Percentiles rank a stretch among this genome's conserved stretches.
Evolutionary conservation across 2,113 vertebrate genomes (phyloP).

Genomic region (Gyps fulvus): DNA sequence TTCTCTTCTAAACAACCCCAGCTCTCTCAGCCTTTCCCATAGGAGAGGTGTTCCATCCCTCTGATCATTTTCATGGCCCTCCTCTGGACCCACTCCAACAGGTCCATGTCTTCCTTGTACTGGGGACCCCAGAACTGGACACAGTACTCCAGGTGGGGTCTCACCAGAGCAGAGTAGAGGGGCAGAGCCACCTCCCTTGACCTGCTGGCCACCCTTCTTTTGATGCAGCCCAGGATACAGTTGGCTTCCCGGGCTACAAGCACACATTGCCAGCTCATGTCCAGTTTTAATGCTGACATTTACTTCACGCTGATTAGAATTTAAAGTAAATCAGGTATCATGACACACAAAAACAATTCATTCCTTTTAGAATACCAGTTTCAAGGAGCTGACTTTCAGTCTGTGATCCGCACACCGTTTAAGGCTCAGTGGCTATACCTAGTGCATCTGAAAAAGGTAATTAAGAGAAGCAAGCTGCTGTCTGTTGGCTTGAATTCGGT

Average conservation of each 20-base stretch:
- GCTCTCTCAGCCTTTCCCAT: background rate
- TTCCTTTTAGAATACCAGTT: background rate
- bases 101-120: background rate
- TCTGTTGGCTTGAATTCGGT: background rate
- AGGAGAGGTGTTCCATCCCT: background rate
- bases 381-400: background rate
- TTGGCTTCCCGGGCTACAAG: background rate
- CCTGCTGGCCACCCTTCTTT: background rate
- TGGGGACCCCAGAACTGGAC: background rate
- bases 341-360: background rate
- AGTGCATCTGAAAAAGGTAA: background rate
- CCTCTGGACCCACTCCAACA: background rate
- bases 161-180: background rate
- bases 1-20: background rate
- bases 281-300: background rate
- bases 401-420: background rate
- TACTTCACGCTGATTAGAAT: background rate
- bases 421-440: background rate
- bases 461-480: background rate
- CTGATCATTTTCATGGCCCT: background rate
- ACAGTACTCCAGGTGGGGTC: background rate
- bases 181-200: accelerated
- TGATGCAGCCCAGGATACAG: too few species aligned
- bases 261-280: accelerated
- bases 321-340: background rate